These are phyloP conservation scores for Melanitta fusca DNA, from an alignment of 2,797 vertebrate species.

Conservation along the genomic window DNA sequence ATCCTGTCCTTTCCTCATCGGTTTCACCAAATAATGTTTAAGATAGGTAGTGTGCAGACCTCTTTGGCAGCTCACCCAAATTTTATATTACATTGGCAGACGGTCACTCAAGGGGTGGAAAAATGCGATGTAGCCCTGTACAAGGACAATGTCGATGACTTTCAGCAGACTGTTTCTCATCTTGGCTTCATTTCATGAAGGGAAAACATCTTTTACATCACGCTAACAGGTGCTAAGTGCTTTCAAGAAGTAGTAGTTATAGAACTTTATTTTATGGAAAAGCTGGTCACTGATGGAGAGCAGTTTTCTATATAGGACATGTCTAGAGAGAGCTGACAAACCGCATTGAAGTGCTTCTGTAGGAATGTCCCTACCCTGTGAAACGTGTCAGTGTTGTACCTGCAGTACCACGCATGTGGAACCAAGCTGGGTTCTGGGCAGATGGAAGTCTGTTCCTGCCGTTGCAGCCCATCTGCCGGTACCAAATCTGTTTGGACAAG, in stretches of 20 bases:
- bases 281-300: not conserved
- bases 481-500: conserved; percentile 36
- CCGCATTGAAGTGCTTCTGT: not conserved
- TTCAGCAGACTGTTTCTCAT: not conserved
- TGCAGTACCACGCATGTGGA: rapidly evolving
- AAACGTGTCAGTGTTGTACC: not conserved
- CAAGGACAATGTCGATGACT: not conserved
- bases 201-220: not conserved
- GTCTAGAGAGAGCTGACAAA: not conserved
- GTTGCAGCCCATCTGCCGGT: conserved; percentile 46
- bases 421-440: not conserved
- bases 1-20: not conserved
- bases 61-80: not conserved
- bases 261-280: not conserved
- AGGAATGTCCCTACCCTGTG: not conserved
- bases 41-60: not conserved
- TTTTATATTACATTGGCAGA: not conserved
- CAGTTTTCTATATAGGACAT: not conserved
- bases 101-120: not conserved
- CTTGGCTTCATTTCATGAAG: not conserved
- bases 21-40: not conserved
- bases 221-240: not conserved
- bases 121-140: not conserved
- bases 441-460: not conserved
- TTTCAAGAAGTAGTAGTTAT: not conserved